Percentiles rank a stretch among this genome's conserved stretches.
These are phyloP conservation scores for Temnothorax nylanderi DNA, from an alignment of 1,140 invertebrate genomes.

Conservation along the genomic window DNA sequence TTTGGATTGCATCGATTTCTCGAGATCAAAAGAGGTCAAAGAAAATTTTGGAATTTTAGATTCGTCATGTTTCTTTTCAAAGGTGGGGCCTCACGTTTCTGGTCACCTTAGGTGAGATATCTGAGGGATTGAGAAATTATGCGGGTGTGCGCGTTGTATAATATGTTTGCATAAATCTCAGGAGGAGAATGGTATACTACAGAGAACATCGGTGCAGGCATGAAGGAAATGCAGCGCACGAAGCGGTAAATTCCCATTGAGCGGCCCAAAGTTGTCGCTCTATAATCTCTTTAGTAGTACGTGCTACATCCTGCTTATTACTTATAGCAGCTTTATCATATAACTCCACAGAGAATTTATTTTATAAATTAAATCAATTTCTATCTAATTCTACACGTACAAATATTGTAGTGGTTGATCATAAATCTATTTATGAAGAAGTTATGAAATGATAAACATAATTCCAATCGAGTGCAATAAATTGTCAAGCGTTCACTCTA, in stretches of 20 bases:
- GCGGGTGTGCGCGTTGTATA: not conserved
- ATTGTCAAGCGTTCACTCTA: not conserved
- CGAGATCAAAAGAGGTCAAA: not conserved
- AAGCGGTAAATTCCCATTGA: constrained; percentile 45
- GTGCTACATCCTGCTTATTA: not conserved
- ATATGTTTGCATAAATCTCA: constrained; percentile 6
- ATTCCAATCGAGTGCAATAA: not conserved
- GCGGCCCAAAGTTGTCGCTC: constrained; percentile 24
- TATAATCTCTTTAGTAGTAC: not conserved
- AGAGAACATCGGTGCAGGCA: constrained; percentile 19
- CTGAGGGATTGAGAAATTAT: constrained; percentile 12
- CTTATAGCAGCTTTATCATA: not conserved
- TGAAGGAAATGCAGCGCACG: constrained; percentile 38
- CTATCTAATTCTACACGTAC: not conserved
- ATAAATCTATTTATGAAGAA: not conserved
- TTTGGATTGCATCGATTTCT: not conserved
- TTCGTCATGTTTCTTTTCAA: not conserved
- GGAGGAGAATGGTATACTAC: not conserved
- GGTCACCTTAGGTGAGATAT: constrained; percentile 41
- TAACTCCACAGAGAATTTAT: not conserved
- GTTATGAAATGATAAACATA: not conserved
- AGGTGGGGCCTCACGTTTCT: constrained; percentile 4
- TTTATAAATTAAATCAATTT: not conserved
- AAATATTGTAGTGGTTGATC: not conserved
- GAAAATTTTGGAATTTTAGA: not conserved